Base-by-base conservation (phyloP, 2,797 vertebrate genomes). In the Neosilurus mollespiculum region DNA sequence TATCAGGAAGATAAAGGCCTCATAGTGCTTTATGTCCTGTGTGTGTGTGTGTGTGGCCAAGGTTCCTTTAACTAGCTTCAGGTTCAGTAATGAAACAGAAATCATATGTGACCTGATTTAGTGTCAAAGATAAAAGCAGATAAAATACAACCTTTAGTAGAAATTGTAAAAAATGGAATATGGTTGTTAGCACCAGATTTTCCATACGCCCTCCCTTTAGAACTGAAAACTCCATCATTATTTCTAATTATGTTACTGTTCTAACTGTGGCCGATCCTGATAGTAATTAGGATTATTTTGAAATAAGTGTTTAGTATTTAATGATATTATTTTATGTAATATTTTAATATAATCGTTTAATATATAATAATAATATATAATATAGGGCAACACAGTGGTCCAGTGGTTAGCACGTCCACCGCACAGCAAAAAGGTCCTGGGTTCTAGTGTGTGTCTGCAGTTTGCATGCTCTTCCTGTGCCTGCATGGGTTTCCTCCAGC, bases 1-100 rank as follows among this genome's bases (percentile, higher is more conserved):
- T 87, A 75, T 85, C 83, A 85, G 58, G 37, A 26, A 80, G 76
- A 85, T 81, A 86, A 56, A 88, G 83, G 83, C 85, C 85, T 83
- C 83, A 83, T 72, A 30, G 58, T 49, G 72, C 7, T 62, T 51
- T 56, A 72, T 85, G 49, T 61, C 30, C 14, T 71, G 34, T 51
- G n/a, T 26, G 54, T 72, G 84, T 49, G 22, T 2, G 37, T 37
- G 30, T 43, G 37, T 2, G 37, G 37, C 18, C 24, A 18, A 30
- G 51, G 71, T 67, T 76, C 61, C 30, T 4, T 54, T 59, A 66
- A 34, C 53, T 24, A 22, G 18, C 61, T 81, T 15, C 24, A 49
- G 2, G 20, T 56, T 64, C 62, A 9, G 34, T 18, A 51, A 22
- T 26, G 61, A 69, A 56, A 51, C n/a, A 16, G 24, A 64, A 34